Conservation (phyloP, 1,140 invertebrate species). For the Atopsyche davidsoni region DNA sequence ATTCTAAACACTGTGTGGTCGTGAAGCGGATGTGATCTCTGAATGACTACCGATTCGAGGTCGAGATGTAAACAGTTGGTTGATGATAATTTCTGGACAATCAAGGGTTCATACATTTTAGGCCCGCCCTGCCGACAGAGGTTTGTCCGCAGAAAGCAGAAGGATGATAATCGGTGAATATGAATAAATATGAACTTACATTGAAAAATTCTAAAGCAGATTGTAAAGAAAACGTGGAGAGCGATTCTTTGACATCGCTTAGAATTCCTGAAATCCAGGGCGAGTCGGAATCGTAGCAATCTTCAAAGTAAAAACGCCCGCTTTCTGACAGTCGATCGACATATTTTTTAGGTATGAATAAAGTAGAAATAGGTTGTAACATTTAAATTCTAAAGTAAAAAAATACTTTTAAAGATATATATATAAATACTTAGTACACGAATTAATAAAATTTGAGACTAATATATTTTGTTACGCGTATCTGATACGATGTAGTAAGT, state of each 20-base stretch:
- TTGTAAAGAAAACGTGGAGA: slow-evolving; percentile 5
- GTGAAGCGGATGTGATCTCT: too few relatives aligned
- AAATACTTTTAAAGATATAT: too few relatives aligned
- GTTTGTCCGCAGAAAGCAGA: too few relatives aligned
- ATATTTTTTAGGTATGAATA: slow-evolving; percentile 10
- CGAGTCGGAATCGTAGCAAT: slow-evolving; percentile 5
- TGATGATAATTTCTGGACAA: background rate
- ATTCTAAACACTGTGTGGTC: too few relatives aligned
- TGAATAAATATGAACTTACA: slow-evolving; percentile 13
- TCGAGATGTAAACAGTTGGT: slow-evolving; percentile 1
- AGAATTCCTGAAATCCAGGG: slow-evolving; percentile 14
- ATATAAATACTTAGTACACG: too few relatives aligned
- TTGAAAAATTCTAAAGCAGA: slow-evolving; percentile 20
- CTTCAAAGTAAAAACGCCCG: slow-evolving; percentile 18
- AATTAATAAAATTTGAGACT: too few relatives aligned
- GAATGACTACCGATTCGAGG: background rate
- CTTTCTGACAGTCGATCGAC: slow-evolving; percentile 13
- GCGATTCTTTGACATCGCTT: background rate
- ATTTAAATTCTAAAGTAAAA: too few relatives aligned
- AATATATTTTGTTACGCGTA: too few relatives aligned
- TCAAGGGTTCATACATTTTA: background rate
- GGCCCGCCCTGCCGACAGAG: too few relatives aligned
- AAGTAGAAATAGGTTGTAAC: slow-evolving; percentile 13
- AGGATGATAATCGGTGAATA: background rate
- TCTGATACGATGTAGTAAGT: too few relatives aligned